phyloP scores from a whole-genome alignment of 1,140 invertebrate genomes.

The Lamellibrachia luymesi region DNA sequence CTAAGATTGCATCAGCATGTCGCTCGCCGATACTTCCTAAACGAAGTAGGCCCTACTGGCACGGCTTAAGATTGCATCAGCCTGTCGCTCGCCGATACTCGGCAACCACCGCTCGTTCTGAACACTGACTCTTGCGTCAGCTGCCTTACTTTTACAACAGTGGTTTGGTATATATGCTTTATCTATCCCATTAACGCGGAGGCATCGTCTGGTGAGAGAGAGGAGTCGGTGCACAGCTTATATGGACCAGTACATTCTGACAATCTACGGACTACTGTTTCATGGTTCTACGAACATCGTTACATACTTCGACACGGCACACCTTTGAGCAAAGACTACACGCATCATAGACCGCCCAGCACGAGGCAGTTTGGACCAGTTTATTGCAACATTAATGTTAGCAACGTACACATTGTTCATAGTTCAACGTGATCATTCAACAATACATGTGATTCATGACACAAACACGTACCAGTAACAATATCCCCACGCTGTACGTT shows the following conservation, averaged over 20 bases:
- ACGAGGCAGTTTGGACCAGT: background rate
- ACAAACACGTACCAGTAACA: no score
- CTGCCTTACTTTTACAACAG: background rate
- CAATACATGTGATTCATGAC: no score
- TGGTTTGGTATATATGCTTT: no score
- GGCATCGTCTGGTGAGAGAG: no score
- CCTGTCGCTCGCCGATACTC: no score
- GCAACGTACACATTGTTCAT: no score
- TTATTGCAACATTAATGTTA: background rate
- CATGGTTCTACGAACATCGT: background rate
- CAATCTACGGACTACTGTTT: no score
- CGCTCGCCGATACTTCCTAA: background rate
- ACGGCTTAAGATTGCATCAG: background rate
- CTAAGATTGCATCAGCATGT: background rate
- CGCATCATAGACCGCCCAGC: background rate
- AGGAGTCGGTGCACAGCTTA: no score
- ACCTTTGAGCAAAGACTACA: background rate
- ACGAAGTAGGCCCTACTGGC: background rate
- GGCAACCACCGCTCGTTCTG: background rate
- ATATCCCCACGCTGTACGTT: no score
- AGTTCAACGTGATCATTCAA: no score
- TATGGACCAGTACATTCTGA: no score
- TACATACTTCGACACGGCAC: background rate
- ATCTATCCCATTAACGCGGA: no score
- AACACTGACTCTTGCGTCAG: background rate